phyloP scores from a whole-genome alignment of 2,888 invertebrate species.

The Colostygia pectinataria region DNA sequence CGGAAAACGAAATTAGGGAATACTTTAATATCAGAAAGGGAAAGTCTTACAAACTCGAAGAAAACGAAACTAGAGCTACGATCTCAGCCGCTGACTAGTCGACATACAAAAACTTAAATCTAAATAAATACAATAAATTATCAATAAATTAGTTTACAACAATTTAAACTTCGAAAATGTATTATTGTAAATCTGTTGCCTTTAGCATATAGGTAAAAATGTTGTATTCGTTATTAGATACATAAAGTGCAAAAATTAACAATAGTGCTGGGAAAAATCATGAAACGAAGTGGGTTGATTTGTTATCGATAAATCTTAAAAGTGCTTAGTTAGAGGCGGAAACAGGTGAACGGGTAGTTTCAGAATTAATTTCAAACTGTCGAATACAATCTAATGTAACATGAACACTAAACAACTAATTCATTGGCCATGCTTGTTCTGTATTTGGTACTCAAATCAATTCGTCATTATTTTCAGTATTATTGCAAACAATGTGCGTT shows the following conservation, averaged over 20 bases:
- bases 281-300: conserved; percentile 57
- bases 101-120: conserved; percentile 41
- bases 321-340: conserved; percentile 66
- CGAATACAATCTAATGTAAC: conserved; percentile 78
- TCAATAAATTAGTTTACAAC: conserved; percentile 33
- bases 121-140: conserved; percentile 53
- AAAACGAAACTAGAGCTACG: conserved; percentile 57
- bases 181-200: background rate
- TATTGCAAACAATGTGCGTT: conserved; percentile 28
- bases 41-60: conserved; percentile 48
- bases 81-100: conserved; percentile 65
- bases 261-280: conserved; percentile 42
- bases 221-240: conserved; percentile 8
- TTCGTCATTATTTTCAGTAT: background rate
- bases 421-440: conserved; percentile 63
- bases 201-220: conserved; percentile 6
- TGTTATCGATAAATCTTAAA: conserved; percentile 54
- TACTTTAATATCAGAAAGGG: conserved; percentile 51
- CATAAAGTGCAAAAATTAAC: conserved; percentile 41
- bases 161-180: conserved; percentile 12
- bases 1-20: conserved; percentile 57
- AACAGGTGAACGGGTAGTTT: conserved; percentile 61
- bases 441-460: conserved; percentile 35
- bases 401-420: conserved; percentile 81
- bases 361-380: conserved; percentile 58